Evolutionary conservation across 2,797 vertebrate genomes (phyloP), one percentile per base, ranked within the genome.

Genomic region (Chelonia mydas): DNA sequence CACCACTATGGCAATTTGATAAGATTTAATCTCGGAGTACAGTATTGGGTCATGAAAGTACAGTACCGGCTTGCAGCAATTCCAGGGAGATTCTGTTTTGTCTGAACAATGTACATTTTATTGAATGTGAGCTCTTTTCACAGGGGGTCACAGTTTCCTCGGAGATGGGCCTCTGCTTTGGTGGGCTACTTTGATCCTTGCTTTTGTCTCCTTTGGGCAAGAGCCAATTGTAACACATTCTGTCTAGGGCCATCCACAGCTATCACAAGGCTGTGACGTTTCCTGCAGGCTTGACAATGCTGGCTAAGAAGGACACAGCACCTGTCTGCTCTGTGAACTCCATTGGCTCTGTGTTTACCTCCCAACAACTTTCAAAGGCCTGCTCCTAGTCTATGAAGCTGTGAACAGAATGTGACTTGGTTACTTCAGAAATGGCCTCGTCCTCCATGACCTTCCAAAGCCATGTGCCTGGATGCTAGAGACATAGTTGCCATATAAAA

Each of bases 391-490:
- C 28, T 65, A 53, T 15, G 74, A 51, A 94, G 86, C 45, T 5
- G 5, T 25, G 53, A 87, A 51, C 5, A 15, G 31, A 37, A 16
- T 9, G 15, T 1, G 3, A 28, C 47, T 33, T 25, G 41, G 72
- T 15, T 28, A 17, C 53, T 37, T 76, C 13, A 21, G 31, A 61
- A 54, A 3, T 1, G 15, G 15, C 7, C 54, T 49, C 83, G 28
- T 92, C 45, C 27, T 68, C 0, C 0, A 2, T 31, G 47, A 25
- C 55, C 12, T 2, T 13, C 4, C 19, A 9, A 76, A 51, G 19
- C 78, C 37, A 59, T 74, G 80, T 54, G 47, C 68, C 84, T 78
- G 19, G 4, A 16, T 17, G 8, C 3, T 7, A 1, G 0, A 5
- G 0, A 2, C 6, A 2, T 8, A 6, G 33, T 87, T 61, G 59